Conservation (phyloP, 2,888 invertebrate species). For the Hirtodrosophila confusa region DNA sequence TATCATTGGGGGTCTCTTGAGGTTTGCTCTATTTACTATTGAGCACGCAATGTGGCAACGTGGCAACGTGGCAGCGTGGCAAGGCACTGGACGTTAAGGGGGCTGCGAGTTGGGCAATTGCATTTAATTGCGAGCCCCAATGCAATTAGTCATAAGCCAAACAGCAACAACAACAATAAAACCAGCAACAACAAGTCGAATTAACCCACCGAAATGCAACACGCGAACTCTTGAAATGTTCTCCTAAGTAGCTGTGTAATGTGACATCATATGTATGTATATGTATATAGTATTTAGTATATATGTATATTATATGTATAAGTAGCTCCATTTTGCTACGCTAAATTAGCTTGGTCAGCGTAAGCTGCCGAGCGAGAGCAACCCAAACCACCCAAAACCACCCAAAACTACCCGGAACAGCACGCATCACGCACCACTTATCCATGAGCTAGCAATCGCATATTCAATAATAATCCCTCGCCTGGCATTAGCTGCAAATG, state of each 20-base stretch:
- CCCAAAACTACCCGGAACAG: neutral
- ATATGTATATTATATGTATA: too few species aligned
- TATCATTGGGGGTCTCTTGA: constrained; percentile 46
- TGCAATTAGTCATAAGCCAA: constrained; percentile 68
- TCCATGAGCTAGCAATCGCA: constrained; percentile 26
- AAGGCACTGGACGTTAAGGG: neutral
- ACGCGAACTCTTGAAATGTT: constrained; percentile 51
- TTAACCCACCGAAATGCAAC: constrained; percentile 45
- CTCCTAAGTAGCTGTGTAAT: constrained; percentile 62
- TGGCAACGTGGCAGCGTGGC: neutral
- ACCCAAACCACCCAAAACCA: neutral
- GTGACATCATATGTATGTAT: constrained; percentile 37
- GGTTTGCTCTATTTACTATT: constrained; percentile 12
- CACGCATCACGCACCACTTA: constrained; percentile 33
- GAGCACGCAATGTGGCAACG: constrained; percentile 41
- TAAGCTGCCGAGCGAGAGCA: constrained; percentile 9
- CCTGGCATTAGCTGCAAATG: constrained; percentile 47
- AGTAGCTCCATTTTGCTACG: constrained; percentile 9
- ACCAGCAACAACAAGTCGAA: constrained; percentile 17
- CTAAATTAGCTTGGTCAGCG: constrained; percentile 48
- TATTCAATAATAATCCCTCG: constrained; percentile 56
- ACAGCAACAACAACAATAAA: constrained; percentile 10
- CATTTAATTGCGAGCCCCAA: constrained; percentile 56
- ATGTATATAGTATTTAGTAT: too few species aligned
- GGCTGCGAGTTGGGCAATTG: constrained; percentile 37